Evolutionary conservation across 2,113 vertebrate genomes (phyloP).

Genomic region (Lampris megalopsis): DNA sequence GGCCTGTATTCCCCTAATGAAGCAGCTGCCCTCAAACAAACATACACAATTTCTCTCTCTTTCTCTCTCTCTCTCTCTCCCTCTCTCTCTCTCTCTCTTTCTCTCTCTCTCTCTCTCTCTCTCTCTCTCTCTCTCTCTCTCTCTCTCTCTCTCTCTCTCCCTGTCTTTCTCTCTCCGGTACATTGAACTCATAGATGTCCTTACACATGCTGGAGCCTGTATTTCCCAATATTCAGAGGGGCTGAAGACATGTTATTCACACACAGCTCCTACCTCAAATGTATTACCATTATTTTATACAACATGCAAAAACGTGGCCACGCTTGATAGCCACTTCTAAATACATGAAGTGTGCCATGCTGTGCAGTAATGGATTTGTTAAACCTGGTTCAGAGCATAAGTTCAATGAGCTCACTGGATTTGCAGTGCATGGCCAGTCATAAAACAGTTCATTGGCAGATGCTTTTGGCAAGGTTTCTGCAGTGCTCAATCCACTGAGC

Average conservation of each 20-base stretch:
- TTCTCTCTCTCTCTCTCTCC: no score
- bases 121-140: no score
- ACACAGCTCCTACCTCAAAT: neutral
- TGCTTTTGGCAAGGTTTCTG: neutral
- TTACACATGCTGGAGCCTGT: constrained; percentile 8
- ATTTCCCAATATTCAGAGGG: neutral
- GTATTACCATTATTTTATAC: neutral
- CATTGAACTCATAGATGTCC: neutral
- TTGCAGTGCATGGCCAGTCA: constrained; percentile 7
- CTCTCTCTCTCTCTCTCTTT: no score
- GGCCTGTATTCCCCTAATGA: no score
- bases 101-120: no score
- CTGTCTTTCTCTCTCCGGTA: no score
- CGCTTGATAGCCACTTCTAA: no score
- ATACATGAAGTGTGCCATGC: neutral
- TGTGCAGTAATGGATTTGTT: neutral
- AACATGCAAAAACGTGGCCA: constrained; percentile 42
- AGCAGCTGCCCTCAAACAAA: no score
- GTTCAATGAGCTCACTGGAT: neutral
- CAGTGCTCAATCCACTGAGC: no score
- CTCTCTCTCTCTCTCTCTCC: no score
- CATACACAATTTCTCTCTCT: no score
- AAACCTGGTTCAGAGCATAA: neutral
- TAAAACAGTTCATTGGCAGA: neutral
- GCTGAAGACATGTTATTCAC: fast-evolving